phyloP scores from a whole-genome alignment of 1,140 invertebrate genomes.

The Elysia chlorotica region DNA sequence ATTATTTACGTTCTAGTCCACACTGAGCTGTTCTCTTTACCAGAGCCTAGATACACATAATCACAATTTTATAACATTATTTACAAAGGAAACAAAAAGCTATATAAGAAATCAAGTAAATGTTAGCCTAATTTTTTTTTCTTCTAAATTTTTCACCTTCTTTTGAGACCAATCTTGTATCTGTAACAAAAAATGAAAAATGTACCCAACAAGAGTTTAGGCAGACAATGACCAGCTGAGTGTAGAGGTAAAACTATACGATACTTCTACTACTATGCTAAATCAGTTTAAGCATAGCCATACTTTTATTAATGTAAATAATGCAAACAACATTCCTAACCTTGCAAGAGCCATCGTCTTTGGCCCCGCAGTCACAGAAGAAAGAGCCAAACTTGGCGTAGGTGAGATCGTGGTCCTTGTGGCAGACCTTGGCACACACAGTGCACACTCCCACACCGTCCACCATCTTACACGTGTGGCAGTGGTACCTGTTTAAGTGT shows the following conservation, averaged over 20 bases:
- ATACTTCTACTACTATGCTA: too few species aligned
- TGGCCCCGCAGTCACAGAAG: slow-evolving; percentile 98
- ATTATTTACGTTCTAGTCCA: slow-evolving; percentile 44
- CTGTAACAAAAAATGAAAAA: not conserved
- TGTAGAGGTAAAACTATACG: too few species aligned
- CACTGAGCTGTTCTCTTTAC: slow-evolving; percentile 53
- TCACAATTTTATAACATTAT: too few species aligned
- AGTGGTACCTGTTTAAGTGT: slow-evolving; percentile 97
- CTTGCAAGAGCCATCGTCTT: slow-evolving; percentile 82
- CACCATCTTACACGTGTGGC: slow-evolving; percentile 97
- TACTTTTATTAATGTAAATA: too few species aligned
- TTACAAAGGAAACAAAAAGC: too few species aligned
- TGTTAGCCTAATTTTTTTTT: not conserved
- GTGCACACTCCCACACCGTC: slow-evolving; percentile 97
- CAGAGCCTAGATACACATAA: slow-evolving; percentile 63
- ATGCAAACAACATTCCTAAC: slow-evolving; percentile 53
- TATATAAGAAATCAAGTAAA: not conserved
- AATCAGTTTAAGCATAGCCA: too few species aligned
- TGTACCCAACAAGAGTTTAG: too few species aligned
- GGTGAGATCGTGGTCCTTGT: slow-evolving; percentile 93
- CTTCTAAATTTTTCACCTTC: not conserved
- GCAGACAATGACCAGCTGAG: too few species aligned
- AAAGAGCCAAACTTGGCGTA: slow-evolving; percentile 99
- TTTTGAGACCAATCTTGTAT: not conserved
- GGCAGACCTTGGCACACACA: slow-evolving; percentile 95